Evolutionary conservation across 2,797 vertebrate species (phyloP).

Genomic region (Lepus townsendii): DNA sequence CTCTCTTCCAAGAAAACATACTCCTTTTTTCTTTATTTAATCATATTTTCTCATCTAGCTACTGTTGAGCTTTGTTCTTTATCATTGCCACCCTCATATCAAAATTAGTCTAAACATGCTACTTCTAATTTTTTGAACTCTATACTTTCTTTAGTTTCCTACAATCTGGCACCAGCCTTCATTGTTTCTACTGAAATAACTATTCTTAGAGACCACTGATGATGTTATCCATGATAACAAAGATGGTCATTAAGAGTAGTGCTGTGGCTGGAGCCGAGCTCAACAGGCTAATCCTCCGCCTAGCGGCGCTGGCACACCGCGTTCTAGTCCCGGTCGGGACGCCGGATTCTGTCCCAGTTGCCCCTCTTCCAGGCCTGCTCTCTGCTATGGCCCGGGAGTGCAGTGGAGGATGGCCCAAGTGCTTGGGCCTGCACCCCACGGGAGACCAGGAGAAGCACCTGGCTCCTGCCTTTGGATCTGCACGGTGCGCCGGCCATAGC

Average conservation of each 20-base stretch:
- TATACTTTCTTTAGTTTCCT: conserved; percentile 37
- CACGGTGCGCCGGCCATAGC: no score
- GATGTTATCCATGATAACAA: neutral
- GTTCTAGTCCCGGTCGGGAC: no score
- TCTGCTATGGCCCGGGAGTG: no score
- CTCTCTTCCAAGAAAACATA: neutral
- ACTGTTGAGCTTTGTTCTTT: conserved; percentile 36
- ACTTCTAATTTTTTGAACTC: conserved; percentile 20
- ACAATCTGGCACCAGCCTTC: neutral
- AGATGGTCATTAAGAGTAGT: neutral
- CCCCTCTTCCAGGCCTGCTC: no score
- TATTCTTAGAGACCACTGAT: neutral
- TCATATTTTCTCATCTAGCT: conserved; percentile 14
- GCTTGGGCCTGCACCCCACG: no score
- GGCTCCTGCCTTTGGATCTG: no score
- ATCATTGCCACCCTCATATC: neutral
- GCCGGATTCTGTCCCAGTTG: no score
- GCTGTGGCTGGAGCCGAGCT: no score
- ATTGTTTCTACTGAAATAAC: conserved; percentile 29
- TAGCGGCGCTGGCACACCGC: no score
- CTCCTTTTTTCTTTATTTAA: conserved; percentile 5
- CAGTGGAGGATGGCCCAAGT: no score
- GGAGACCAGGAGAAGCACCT: no score
- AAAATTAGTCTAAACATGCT: conserved; percentile 21
- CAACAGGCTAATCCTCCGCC: no score